phyloP scores from a whole-genome alignment of 2,797 vertebrate species.

The Neostethus bicornis region DNA sequence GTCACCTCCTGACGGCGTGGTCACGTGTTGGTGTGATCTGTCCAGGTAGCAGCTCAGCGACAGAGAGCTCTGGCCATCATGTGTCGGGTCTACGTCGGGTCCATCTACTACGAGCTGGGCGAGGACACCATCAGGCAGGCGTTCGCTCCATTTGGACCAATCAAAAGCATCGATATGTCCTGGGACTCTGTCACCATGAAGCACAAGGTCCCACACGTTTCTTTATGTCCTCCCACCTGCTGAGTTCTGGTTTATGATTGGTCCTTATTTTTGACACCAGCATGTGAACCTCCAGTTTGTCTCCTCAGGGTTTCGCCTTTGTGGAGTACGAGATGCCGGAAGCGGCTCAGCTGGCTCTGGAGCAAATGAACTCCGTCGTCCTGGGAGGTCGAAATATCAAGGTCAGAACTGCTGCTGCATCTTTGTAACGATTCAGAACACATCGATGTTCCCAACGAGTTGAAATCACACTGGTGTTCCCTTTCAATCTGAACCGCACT shows the following conservation, averaged over 20 bases:
- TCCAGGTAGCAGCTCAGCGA: conserved; percentile 94
- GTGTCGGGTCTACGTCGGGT: conserved; percentile 95
- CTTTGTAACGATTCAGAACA: too few relatives aligned
- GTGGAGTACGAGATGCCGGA: conserved; percentile 94
- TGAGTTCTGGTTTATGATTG: not conserved
- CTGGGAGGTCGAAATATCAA: conserved; percentile 93
- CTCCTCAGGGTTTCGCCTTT: conserved; percentile 90
- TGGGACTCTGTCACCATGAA: conserved; percentile 98
- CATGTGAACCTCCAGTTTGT: not conserved
- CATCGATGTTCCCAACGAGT: too few relatives aligned
- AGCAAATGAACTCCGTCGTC: conserved; percentile 96
- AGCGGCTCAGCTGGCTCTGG: conserved; percentile 90
- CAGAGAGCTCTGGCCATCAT: conserved; percentile 95
- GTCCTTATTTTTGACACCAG: not conserved
- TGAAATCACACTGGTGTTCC: too few relatives aligned
- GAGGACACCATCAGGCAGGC: conserved; percentile 95
- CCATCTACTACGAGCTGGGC: conserved; percentile 94
- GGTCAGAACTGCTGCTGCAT: conserved; percentile 77
- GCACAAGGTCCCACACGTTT: conserved; percentile 96
- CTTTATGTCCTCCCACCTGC: too few relatives aligned
- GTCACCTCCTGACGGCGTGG: too few relatives aligned
- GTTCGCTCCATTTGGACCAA: conserved; percentile 93
- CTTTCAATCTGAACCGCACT: too few relatives aligned
- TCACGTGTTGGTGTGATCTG: conserved; percentile 8
- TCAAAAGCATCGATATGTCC: conserved; percentile 98